A percentile compares a stretch with the other conserved stretches of the same genome.
These are phyloP conservation scores for Eupelmus urozonus DNA, from an alignment of 2,888 invertebrate genomes.

Conservation along the genomic window DNA sequence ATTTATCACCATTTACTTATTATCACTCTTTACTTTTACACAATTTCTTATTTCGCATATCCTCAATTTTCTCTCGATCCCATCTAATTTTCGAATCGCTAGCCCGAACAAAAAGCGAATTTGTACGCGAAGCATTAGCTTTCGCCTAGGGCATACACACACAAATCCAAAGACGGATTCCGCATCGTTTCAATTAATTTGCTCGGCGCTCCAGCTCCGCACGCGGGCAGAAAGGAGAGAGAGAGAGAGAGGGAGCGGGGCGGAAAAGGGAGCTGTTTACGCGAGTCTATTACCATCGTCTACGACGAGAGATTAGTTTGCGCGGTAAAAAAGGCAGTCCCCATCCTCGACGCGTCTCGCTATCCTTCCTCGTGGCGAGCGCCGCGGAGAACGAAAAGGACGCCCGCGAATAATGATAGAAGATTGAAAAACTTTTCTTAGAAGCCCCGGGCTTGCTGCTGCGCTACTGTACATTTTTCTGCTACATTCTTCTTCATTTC, in stretches of 20 bases:
- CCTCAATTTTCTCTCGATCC: too few relatives aligned
- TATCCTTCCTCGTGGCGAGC: background rate
- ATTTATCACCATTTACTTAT: background rate
- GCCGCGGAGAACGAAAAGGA: conserved; percentile 54
- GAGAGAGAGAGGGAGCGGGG: too few relatives aligned
- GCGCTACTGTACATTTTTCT: background rate
- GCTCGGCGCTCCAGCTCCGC: background rate
- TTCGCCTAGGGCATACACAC: background rate
- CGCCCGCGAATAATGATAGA: conserved; percentile 69
- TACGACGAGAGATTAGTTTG: conserved; percentile 41
- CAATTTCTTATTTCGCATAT: too few relatives aligned
- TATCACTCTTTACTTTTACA: background rate
- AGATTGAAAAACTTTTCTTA: conserved; percentile 73
- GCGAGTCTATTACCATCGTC: conserved; percentile 45
- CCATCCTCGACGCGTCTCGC: background rate
- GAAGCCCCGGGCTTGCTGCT: background rate
- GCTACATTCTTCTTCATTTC: conserved; percentile 7
- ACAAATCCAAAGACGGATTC: conserved; percentile 48
- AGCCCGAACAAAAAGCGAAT: conserved; percentile 19
- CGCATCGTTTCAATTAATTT: conserved; percentile 56
- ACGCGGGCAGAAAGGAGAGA: background rate
- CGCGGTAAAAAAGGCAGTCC: conserved; percentile 35
- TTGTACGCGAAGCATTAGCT: conserved; percentile 50
- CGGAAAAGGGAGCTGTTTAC: conserved; percentile 13
- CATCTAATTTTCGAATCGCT: background rate